phyloP scores from a whole-genome alignment of 92 coral and sea anemone species.

The Umimayanthus chanpuru region DNA sequence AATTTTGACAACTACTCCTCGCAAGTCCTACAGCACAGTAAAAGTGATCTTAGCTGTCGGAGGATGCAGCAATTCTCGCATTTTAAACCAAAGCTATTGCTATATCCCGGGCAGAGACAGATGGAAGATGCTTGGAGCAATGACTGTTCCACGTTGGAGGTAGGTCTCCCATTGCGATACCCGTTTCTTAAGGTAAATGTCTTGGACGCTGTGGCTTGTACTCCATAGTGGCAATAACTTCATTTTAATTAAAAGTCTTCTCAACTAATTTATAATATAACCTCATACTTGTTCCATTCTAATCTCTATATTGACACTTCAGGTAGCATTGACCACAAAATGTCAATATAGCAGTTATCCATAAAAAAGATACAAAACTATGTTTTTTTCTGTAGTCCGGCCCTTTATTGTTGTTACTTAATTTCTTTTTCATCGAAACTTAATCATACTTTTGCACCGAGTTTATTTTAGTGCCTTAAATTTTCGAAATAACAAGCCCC shows the following conservation, averaged over 20 bases:
- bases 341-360: neutral
- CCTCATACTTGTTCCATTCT: neutral
- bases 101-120: slow-evolving; percentile 69
- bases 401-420: too few relatives aligned
- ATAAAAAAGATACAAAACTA: too few relatives aligned
- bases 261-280: neutral
- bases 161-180: slow-evolving; percentile 41
- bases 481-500: too few relatives aligned
- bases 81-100: slow-evolving; percentile 61
- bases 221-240: neutral
- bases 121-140: slow-evolving; percentile 71
- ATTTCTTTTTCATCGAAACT: neutral
- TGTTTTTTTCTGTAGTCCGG: too few relatives aligned
- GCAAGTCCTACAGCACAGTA: slow-evolving; percentile 78
- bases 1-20: slow-evolving; percentile 27
- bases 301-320: neutral
- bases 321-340: neutral
- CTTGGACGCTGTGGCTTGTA: neutral
- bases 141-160: slow-evolving; percentile 93
- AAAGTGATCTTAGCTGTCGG: slow-evolving; percentile 77
- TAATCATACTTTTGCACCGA: neutral
- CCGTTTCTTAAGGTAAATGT: neutral
- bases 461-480: neutral
- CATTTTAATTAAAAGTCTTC: neutral
- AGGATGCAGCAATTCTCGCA: slow-evolving; percentile 74